Evolutionary conservation across 1,140 invertebrate genomes (phyloP).

Genomic region (Drosophila mayri): DNA sequence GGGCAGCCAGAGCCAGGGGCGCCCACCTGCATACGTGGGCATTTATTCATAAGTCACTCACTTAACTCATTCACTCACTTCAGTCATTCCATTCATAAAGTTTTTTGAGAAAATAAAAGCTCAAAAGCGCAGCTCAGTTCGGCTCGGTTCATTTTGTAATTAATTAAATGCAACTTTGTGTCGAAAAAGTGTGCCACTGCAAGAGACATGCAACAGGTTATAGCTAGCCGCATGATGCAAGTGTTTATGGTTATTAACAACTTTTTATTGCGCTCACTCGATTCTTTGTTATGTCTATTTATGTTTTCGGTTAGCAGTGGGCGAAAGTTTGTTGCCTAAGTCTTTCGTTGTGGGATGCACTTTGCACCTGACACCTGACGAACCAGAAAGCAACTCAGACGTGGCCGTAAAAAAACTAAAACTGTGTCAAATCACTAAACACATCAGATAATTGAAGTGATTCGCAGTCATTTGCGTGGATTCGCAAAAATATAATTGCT

Average conservation of each 20-base stretch:
- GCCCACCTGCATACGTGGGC: constrained; percentile 39
- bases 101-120: constrained; percentile 52
- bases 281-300: constrained; percentile 14
- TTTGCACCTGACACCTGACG: constrained; percentile 70
- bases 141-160: constrained; percentile 58
- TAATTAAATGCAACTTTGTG: constrained; percentile 75
- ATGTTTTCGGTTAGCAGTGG: constrained; percentile 26
- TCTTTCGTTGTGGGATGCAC: constrained; percentile 53
- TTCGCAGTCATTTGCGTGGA: constrained; percentile 53
- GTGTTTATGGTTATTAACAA: constrained; percentile 57
- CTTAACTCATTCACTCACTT: constrained; percentile 43
- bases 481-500: constrained; percentile 67
- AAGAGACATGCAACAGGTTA: constrained; percentile 65
- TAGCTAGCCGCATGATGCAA: constrained; percentile 28
- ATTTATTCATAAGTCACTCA: constrained; percentile 61
- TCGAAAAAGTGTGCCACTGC: constrained; percentile 72
- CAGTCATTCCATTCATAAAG: constrained; percentile 69
- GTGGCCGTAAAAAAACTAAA: constrained; percentile 48
- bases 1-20: constrained; percentile 44
- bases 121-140: constrained; percentile 29
- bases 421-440: constrained; percentile 55
- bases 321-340: constrained; percentile 68
- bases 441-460: constrained; percentile 36
- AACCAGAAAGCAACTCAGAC: constrained; percentile 60
- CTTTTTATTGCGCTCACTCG: constrained; percentile 49